phyloP scores from a whole-genome alignment of 2,113 vertebrate genomes.

The Stercorarius parasiticus region DNA sequence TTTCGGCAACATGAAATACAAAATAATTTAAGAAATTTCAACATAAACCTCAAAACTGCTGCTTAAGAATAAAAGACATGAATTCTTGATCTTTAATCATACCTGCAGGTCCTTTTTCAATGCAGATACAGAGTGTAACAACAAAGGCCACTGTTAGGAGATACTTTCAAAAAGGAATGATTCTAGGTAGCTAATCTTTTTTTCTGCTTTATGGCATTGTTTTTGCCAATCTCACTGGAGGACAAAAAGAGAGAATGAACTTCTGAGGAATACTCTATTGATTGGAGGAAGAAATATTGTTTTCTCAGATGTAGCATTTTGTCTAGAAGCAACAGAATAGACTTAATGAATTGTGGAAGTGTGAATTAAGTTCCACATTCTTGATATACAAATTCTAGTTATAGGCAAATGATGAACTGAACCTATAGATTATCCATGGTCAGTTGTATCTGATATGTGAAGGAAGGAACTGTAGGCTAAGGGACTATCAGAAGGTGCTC shows the following conservation, averaged over 20 bases:
- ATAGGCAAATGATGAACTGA: background rate
- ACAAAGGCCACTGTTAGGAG: background rate
- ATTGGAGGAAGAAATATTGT: background rate
- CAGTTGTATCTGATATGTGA: background rate
- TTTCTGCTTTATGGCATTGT: background rate
- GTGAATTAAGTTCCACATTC: background rate
- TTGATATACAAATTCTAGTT: background rate
- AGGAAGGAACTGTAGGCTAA: background rate
- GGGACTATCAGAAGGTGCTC: background rate
- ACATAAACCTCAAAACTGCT: background rate
- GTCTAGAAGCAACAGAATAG: background rate
- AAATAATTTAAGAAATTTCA: background rate
- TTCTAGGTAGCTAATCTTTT: background rate
- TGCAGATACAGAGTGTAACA: background rate
- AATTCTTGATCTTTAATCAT: background rate
- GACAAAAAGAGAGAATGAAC: background rate
- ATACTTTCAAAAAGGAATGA: background rate
- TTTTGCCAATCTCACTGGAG: background rate
- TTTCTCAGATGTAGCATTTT: background rate
- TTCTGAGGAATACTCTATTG: background rate
- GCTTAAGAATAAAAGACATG: background rate
- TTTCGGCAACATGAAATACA: background rate
- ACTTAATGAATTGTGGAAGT: background rate
- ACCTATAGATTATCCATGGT: background rate
- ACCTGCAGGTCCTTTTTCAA: background rate